phyloP scores from a whole-genome alignment of 53 echinoderm and acorn worm genomes.

The Temnopleurus reevesii region DNA sequence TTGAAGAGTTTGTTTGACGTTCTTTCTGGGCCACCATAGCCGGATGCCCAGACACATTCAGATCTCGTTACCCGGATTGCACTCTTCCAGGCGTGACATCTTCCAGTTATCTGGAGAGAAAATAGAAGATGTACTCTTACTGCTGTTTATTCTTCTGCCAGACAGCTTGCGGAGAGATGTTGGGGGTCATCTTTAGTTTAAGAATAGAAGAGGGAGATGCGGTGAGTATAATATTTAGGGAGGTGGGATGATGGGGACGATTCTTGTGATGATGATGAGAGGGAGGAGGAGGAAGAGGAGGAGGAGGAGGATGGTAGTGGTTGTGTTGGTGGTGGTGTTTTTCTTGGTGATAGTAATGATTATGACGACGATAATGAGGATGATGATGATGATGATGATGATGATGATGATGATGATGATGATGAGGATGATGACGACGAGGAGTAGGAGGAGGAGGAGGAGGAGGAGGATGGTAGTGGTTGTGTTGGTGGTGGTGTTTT shows the following conservation, averaged over 20 bases:
- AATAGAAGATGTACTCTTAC: conserved; percentile 5
- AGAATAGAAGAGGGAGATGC: neutral
- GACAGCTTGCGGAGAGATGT: neutral
- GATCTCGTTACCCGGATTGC: conserved; percentile 7
- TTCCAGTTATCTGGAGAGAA: neutral
- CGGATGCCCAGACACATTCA: neutral
- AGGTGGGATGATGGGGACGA: neutral
- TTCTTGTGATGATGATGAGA: neutral
- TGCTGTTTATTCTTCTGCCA: conserved; percentile 15
- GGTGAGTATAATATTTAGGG: too few relatives aligned
- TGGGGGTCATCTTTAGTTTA: neutral
- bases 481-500: neutral
- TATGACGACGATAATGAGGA: neutral
- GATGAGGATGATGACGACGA: too few relatives aligned
- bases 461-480: neutral
- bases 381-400: too few relatives aligned
- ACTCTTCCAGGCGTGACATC: neutral
- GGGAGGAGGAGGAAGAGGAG: neutral
- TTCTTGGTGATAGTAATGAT: too few relatives aligned
- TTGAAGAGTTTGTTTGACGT: too few relatives aligned
- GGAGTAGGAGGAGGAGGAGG: neutral
- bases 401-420: too few relatives aligned
- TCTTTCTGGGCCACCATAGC: too few relatives aligned
- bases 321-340: neutral
- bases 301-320: neutral